Base-by-base conservation (phyloP, 2,113 vertebrate species). In the Eulemur macaco region DNA sequence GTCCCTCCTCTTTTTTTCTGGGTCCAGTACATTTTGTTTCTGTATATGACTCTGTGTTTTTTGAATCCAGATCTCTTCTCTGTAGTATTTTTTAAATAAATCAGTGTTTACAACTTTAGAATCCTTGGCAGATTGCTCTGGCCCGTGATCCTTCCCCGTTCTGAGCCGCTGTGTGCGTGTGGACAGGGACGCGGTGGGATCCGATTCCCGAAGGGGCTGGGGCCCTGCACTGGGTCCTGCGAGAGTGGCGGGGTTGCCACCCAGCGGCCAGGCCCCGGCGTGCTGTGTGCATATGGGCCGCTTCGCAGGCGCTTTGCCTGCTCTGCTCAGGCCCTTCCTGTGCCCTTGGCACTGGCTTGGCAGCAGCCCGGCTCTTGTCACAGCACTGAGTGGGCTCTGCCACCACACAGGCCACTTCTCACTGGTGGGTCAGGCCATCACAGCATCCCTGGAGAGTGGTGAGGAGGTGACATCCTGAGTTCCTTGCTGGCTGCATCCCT, bases 71-170 rank as follows among this genome's bases (percentile, higher is more conserved):
- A 80, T 97, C 96, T 98, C 96, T 98, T 94, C 96, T 98, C 97
- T 0, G 95, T 99, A 98, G 98, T 98, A 87, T 98, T 98, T 99
- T 99, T 99, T 98, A 98, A 99, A 99, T 98, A 99, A 99, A 99
- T 98, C 96, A 92, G 71, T 98, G 98, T 98, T 98, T 98, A 98
- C 97, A 98, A 98, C 97, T 91, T 45, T 11, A 69, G 88, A 81
- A 56, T 95, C 54, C 71, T 69, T 94, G 82, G 82, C 21, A 5
- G 14, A 4, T 93, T 27, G 86, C 73, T 54, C 20, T 31, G 11
- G 34, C 89, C 73, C 34, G 1, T 39, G 14, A 13, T 8, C 63
- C 82, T 29, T 64, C 52, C 58, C 45, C 60, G 31, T 7, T 17
- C 47, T 0, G 45, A 71, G 63, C 50, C 4, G 3, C 9, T 37